Evolutionary conservation across 2,888 invertebrate genomes (phyloP), one percentile per base, ranked within the genome.

Genomic region (Penaeus monodon): DNA sequence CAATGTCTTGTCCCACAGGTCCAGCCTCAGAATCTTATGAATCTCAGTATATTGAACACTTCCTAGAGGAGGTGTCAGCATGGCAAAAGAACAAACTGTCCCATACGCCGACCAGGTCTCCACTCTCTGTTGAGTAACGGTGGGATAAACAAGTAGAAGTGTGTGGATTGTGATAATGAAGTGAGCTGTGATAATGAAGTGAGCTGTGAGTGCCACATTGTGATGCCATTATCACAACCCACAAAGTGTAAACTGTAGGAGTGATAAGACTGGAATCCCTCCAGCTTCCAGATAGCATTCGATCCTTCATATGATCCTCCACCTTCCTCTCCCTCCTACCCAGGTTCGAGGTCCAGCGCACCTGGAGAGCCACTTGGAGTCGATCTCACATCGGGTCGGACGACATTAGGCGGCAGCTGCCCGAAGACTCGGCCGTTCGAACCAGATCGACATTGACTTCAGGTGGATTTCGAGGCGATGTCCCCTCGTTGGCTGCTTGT

Each of bases 381-480:
- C 98, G 91, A 99, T 99, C 92, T 99, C 99, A n/a, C 92, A 98
- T 98, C 95, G 98, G 98, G 90, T 98, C 98, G 0, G 98, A 99
- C 92, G 99, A 99, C 92, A 99, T 99, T 91, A 94, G 98, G 88
- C 96, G 96, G 91, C 98, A 99, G 92, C 93, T 99, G 84, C 98
- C n/a, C 4, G 96, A 97, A 90, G 99, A 99, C 93, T 97, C 98
- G 0, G 95, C 95, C 84, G 92, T 99, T 99, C 93, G 97, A n/a
- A 98, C 93, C 95, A 95, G 91, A 97, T 98, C 91, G 98, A 99
- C 92, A 93, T 94, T 22, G 96, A 97, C 91, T 99, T 99, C 92
- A 98, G 97, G 93, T 95, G 95, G 91, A 90, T 91, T 17, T 57
- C 17, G 2, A 57, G 57, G 17, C 57, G 57, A 57, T 57, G 17